phyloP scores from a whole-genome alignment of 2,888 invertebrate genomes.

The Nemotelus pantherinus region DNA sequence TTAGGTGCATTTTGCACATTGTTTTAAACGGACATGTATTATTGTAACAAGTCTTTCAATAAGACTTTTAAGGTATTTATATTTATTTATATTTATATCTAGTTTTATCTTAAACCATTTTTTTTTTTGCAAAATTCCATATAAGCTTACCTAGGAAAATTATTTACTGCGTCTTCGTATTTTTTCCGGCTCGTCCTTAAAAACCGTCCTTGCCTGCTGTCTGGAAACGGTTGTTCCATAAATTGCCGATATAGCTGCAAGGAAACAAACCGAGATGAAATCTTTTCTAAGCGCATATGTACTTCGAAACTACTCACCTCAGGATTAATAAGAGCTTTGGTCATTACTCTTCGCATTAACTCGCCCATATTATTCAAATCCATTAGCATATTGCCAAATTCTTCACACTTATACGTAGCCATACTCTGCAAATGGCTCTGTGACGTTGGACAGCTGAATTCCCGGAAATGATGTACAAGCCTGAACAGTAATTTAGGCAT shows the following conservation, averaged over 20 bases:
- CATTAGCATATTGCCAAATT: conserved; percentile 89
- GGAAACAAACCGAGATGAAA: conserved; percentile 16
- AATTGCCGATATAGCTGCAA: conserved; percentile 77
- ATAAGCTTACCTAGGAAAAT: conserved; percentile 72
- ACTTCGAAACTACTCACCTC: conserved; percentile 67
- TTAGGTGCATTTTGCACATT: no score
- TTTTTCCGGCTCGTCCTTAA: conserved; percentile 77
- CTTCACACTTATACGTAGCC: conserved; percentile 86
- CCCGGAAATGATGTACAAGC: conserved; percentile 89
- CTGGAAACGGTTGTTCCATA: conserved; percentile 73
- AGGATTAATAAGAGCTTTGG: conserved; percentile 87
- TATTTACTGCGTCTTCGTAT: conserved; percentile 84
- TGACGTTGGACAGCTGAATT: conserved; percentile 67
- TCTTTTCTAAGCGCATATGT: conserved; percentile 32
- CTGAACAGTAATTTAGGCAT: conserved; percentile 92
- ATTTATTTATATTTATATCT: no score
- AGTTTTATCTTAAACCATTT: no score
- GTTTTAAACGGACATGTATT: no score
- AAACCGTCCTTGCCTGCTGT: conserved; percentile 78
- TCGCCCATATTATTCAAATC: conserved; percentile 97
- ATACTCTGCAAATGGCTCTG: conserved; percentile 72
- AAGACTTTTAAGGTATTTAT: no score
- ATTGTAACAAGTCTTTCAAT: no score
- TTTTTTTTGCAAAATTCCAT: background rate
- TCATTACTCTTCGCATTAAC: conserved; percentile 93